Evolutionary conservation across 2,113 vertebrate genomes (phyloP), one percentile per base, ranked within the genome.

Genomic region (Anhinga anhinga): DNA sequence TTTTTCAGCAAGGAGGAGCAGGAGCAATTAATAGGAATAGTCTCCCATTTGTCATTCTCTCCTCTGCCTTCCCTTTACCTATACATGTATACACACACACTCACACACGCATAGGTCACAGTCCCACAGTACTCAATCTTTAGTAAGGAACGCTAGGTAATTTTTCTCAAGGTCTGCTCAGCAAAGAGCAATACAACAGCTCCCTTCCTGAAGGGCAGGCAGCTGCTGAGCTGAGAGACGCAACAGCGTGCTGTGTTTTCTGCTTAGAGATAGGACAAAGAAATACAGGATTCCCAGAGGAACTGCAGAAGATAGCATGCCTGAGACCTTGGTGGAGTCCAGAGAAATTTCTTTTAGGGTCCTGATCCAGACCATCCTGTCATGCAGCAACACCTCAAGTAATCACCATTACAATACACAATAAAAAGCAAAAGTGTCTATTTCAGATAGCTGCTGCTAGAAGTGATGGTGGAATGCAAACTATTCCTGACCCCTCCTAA

Each of bases 81-180:
- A 2, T 20, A 14, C 10, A 17, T 23, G 15, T 5, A 17, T 26
- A 58, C 26, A 32, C 36, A 53, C 40, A 16, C 19, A 26, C 5
- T 1, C 61, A 36, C 2, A 45, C 12, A 44, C 42, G 15, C 42
- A 50, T 10, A 67, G 76, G 58, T 38, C 85, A 50, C 52, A 61
- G 52, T 50, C 63, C 52, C 76, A 42, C 6, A 10, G 47, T 16
- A 10, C 38, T 70, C 38, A 47, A 5, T 70, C 58, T 58, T 83
- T 4, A 73, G 26, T 6, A 74, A 82, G 53, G 65, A 86, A 25
- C 0, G 1, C 9, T 21, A 78, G 62, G 59, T 36, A 34, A 92
- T 85, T 90, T 58, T 87, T 70, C 63, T 25, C 74, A 22, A 93
- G 62, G 53, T 56, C 49, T 94, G 52, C 82, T 91, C 73, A 69